These are phyloP conservation scores for Pelagia noctiluca DNA, from an alignment of 30 jellyfish, hydroid and myxozoan species.

Conservation along the genomic window DNA sequence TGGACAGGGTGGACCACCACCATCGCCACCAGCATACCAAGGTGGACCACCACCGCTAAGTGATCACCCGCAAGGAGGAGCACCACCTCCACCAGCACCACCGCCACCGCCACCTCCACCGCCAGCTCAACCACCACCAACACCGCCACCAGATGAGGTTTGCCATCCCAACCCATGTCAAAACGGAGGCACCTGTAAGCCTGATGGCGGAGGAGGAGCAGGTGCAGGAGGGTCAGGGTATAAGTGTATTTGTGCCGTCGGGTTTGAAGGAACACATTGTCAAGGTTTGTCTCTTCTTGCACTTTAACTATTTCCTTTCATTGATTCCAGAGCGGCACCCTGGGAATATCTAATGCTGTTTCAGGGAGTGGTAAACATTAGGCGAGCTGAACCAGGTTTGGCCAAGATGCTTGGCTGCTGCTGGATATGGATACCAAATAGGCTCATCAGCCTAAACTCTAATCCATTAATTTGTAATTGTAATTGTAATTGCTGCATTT, in stretches of 20 bases:
- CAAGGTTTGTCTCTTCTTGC: conserved; percentile 64
- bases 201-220: conserved; percentile 42
- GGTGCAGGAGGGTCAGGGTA: no score
- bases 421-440: no score
- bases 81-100: conserved; percentile 29
- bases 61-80: conserved; percentile 60
- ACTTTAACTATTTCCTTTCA: background rate
- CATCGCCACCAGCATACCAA: background rate
- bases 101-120: conserved; percentile 31
- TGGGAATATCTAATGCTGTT: no score
- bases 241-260: conserved; percentile 83
- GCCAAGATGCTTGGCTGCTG: no score
- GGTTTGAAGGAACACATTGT: conserved; percentile 86
- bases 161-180: conserved; percentile 99
- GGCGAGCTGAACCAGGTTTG: no score
- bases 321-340: background rate
- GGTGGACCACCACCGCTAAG: no score
- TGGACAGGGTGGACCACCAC: background rate
- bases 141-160: conserved; percentile 51
- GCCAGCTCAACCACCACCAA: conserved; percentile 18
- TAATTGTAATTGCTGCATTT: no score
- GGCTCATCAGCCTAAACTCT: no score
- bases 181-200: conserved; percentile 93
- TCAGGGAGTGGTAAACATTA: no score
- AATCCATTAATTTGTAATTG: no score